Conservation (phyloP, 2,113 vertebrate species). For the Alethe castanea region DNA sequence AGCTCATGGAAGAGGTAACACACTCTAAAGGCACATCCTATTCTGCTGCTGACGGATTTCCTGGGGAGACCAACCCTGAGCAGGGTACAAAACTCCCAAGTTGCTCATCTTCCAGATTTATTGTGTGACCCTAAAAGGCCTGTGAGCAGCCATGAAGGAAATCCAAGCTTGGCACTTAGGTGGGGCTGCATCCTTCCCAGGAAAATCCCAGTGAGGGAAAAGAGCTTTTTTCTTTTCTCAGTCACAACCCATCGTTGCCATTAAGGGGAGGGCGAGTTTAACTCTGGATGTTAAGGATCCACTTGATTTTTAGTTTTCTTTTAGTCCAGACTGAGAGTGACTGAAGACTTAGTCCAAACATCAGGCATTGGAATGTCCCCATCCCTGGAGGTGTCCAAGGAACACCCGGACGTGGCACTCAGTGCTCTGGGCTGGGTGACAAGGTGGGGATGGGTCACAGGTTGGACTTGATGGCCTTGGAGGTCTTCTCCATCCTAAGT, state of each 20-base stretch:
- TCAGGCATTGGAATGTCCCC: not conserved
- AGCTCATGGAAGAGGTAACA: not conserved
- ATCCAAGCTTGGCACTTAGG: not conserved
- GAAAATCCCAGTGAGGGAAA: not conserved
- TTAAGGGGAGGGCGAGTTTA: not conserved
- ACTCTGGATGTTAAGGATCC: not conserved
- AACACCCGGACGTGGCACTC: not conserved
- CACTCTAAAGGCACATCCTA: not conserved
- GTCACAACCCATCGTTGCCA: not conserved
- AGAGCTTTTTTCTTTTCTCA: not conserved
- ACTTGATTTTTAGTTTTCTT: not conserved
- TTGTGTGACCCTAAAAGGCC: not conserved
- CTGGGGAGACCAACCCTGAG: not conserved
- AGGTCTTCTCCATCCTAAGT: not conserved
- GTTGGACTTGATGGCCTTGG: not conserved
- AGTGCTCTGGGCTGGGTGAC: not conserved
- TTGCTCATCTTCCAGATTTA: not conserved
- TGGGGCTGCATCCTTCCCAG: constrained; percentile 6
- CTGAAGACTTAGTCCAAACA: not conserved
- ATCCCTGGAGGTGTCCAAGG: not conserved
- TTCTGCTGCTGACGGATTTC: constrained; percentile 10
- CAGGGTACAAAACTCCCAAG: not conserved
- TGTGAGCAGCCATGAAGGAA: not conserved
- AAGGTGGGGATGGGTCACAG: no score
- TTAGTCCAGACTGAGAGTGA: not conserved